Base-by-base conservation (phyloP, 2,888 invertebrate species). In the Eilema caniola region DNA sequence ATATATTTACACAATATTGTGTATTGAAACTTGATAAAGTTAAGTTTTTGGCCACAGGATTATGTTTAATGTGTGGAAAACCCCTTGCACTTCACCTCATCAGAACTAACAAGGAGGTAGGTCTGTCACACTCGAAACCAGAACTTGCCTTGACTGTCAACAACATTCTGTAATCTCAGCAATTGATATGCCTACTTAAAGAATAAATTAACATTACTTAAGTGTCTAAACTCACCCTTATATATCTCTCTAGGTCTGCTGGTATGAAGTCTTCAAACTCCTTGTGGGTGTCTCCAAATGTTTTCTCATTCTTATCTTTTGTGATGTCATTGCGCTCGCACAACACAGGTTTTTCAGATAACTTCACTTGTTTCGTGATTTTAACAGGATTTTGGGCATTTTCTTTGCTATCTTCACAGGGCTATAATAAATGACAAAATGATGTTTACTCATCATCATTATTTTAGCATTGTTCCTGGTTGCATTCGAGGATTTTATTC, bases 221-320 rank as follows among this genome's bases (percentile, higher is more conserved):
- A 23, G 12, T 12, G 7, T 12, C 2, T 31, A 31, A 31, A 88
- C 91, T 89, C 72, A 92, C 92, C 89, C 92, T 80, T 12, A 92
- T 95, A 76, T 94, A 94, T 86, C 93, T 90, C 68, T 95, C 94
- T 86, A 95, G 77, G 75, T 88, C 92, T 1, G 93, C 84, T 3
- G 94, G 89, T 80, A 95, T 91, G 20, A 76, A 83, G 41, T 90
- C 90, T 23, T 88, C 89, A 66, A 83, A 73, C 12, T 90, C 88
- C 63, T 77, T 68, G 20, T 78, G 66, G 12, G 70, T 70, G 31
- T 74, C 72, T 77, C 73, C 70, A 78, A 66, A 65, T 23, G 75
- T 68, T 67, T 71, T 83, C 73, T 85, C 82, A 81, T 83, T 71
- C 81, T 82, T 78, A 62, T 74, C 71, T 75, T 84, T 76, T 77